Base-by-base conservation (phyloP, 2,113 vertebrate genomes). In the Corvus moneduloides region DNA sequence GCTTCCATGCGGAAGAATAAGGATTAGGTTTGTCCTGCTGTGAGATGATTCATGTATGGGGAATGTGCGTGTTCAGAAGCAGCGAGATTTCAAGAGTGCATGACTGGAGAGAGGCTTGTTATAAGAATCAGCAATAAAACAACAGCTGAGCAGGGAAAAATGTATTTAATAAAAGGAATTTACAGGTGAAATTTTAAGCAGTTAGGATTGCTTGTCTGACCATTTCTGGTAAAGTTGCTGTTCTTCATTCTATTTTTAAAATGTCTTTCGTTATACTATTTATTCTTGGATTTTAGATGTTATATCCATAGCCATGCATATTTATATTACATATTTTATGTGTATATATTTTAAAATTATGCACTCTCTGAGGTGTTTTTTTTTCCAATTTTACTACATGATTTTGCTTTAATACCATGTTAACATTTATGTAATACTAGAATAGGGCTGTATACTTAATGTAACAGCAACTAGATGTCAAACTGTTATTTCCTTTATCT, bases 51-150 rank as follows among this genome's bases (percentile, higher is more conserved):
- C 95, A 96, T 68, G 66, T 86, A 23, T n/a, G 15, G 66, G 91
- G 94, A 97, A 97, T 96, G 94, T 95, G 96, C 75, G 1, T 73
- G 37, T 35, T 94, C 94, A 95, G 91, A 69, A 84, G 52, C 58
- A 52, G 48, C 3, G 33, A 68, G 72, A 35, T 78, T 93, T 88
- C 59, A 72, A 37, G 76, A 75, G 77, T 27, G 32, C 77, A 46
- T 64, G 35, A 4, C 55, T 61, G 56, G 48, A 84, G 48, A 93
- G 72, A 44, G 43, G 43, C 78, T 79, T 69, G 28, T 27, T 30
- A n/a, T 51, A 83, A 49, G 71, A 67, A 90, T 73, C 44, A 52
- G 17, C 46, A 76, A 46, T 43, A 71, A 78, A 73, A 19, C 15
- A 30, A 61, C 17, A 80, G 44, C 74, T 91, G 68, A 82, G 35